A percentile compares a stretch with the other conserved stretches of the same genome.
phyloP scores from a whole-genome alignment of 2,113 vertebrate species.

The Platysteira castanea region DNA sequence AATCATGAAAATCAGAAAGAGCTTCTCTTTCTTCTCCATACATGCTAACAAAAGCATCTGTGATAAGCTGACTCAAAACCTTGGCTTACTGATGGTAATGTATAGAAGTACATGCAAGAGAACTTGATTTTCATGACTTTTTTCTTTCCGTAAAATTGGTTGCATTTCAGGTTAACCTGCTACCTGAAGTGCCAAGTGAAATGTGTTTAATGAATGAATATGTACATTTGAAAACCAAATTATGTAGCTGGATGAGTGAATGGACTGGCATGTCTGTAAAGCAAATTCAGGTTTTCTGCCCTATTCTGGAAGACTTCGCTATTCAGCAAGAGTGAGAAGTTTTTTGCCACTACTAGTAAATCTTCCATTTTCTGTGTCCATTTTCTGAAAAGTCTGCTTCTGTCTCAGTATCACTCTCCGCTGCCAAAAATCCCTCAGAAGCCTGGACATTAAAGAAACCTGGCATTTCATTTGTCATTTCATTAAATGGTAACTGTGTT shows the following conservation, averaged over 20 bases:
- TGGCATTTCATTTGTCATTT: not conserved
- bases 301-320: not conserved
- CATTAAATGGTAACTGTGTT: not conserved
- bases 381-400: not conserved
- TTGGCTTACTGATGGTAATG: slow-evolving; percentile 43
- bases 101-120: slow-evolving; percentile 44
- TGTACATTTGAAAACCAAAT: not conserved
- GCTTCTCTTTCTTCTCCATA: slow-evolving; percentile 51
- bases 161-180: not conserved
- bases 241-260: not conserved
- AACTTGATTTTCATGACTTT: slow-evolving; percentile 62
- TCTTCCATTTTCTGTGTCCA: not conserved
- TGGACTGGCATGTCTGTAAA: not conserved
- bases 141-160: not conserved
- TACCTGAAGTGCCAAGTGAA: slow-evolving; percentile 37
- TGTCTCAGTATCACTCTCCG: not conserved
- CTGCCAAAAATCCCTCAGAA: not conserved
- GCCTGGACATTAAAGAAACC: not conserved
- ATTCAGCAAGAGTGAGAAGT: not conserved
- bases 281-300: not conserved
- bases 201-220: not conserved
- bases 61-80: not conserved
- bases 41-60: slow-evolving; percentile 37
- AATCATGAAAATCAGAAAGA: slow-evolving; percentile 60
- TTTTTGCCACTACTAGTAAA: not conserved